Evolutionary conservation across 2,888 invertebrate genomes (phyloP).

Genomic region (Dynastes tityus): DNA sequence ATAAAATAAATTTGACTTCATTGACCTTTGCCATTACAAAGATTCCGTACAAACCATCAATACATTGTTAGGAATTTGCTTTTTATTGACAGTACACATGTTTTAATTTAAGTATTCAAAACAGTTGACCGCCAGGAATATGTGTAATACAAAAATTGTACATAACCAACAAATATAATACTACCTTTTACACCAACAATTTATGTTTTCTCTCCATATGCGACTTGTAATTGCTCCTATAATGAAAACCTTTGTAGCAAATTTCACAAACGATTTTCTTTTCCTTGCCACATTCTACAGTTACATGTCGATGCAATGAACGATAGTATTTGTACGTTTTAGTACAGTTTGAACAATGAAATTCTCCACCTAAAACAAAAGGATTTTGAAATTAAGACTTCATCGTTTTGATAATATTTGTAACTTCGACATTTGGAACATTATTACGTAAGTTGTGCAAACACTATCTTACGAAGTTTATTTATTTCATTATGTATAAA

Average conservation of each 20-base stretch:
- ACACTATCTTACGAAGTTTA: no score
- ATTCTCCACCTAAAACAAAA: constrained; percentile 15
- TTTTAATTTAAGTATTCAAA: no score
- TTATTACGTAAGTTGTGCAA: not conserved
- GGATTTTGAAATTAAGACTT: not conserved
- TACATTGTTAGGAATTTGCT: no score
- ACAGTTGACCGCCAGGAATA: not conserved
- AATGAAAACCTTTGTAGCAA: constrained; percentile 8
- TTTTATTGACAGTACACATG: no score
- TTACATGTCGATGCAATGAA: constrained; percentile 18
- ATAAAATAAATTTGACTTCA: no score
- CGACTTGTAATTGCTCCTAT: constrained; percentile 19
- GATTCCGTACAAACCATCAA: no score
- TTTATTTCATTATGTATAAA: no score
- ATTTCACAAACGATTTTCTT: constrained; percentile 24
- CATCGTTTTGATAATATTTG: not conserved
- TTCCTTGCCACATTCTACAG: constrained; percentile 37
- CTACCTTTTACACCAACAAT: not conserved
- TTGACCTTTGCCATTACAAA: no score
- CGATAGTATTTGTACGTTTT: constrained; percentile 37
- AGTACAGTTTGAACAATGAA: constrained; percentile 28
- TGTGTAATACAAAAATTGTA: not conserved
- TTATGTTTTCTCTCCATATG: constrained; percentile 13
- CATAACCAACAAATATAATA: not conserved
- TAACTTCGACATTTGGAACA: not conserved